A percentile compares a stretch with the other conserved stretches of the same genome.
Evolutionary conservation across 2,113 vertebrate species (phyloP).

Genomic region (Psilopogon haemacephalus): DNA sequence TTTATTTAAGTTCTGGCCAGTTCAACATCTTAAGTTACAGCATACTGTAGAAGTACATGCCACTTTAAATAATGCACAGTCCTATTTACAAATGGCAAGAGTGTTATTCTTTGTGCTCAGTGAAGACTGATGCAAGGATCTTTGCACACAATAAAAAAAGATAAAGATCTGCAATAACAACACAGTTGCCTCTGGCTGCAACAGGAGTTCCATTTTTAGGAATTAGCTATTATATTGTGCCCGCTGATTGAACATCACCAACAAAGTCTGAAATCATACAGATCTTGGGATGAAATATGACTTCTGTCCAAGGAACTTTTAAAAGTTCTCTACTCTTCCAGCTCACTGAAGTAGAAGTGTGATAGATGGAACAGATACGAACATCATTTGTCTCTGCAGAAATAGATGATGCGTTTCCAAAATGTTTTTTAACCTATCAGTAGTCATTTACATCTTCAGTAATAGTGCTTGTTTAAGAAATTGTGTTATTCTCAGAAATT

Average conservation of each 20-base stretch:
- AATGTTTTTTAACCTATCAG: neutral
- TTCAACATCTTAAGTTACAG: constrained; percentile 2
- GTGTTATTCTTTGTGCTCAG: neutral
- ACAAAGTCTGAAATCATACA: neutral
- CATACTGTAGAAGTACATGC: neutral
- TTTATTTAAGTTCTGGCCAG: neutral
- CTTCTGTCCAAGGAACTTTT: neutral
- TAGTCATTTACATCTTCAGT: neutral
- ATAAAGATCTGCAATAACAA: constrained; percentile 46
- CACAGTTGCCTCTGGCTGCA: constrained; percentile 26
- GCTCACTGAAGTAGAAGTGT: neutral
- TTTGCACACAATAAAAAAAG: constrained; percentile 31
- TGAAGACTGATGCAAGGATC: neutral
- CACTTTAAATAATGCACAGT: neutral
- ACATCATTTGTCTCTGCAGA: neutral
- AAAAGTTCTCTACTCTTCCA: neutral
- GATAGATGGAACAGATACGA: neutral
- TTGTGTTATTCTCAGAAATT: neutral
- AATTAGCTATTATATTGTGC: constrained; percentile 24
- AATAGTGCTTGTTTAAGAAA: neutral
- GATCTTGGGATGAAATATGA: neutral
- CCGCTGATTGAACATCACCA: constrained; percentile 8
- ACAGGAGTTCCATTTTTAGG: constrained; percentile 10
- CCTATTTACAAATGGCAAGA: neutral
- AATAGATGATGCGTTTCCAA: neutral